These are phyloP conservation scores for Epinotia ramella DNA, from an alignment of 2,888 invertebrate species.

Conservation along the genomic window DNA sequence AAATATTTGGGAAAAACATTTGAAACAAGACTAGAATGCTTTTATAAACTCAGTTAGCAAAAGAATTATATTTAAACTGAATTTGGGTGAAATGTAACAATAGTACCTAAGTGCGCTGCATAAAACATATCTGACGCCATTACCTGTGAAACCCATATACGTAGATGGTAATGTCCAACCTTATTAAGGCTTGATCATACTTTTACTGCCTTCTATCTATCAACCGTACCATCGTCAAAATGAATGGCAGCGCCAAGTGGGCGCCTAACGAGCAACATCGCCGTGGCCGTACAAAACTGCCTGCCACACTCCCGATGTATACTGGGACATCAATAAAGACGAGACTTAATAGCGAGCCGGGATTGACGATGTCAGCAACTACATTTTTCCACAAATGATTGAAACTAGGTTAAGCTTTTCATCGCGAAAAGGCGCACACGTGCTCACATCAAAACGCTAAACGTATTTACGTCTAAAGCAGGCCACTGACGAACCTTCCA, in stretches of 20 bases:
- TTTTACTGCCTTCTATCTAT: slow-evolving; percentile 30
- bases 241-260: slow-evolving; percentile 22
- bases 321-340: slow-evolving; percentile 18
- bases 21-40: background rate
- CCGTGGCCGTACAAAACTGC: slow-evolving; percentile 23
- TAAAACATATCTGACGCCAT: background rate
- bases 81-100: background rate
- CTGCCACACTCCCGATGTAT: slow-evolving; percentile 20
- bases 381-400: slow-evolving; percentile 24
- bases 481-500: no score
- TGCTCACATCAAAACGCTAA: slow-evolving; percentile 24
- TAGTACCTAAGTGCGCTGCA: background rate
- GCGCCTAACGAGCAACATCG: slow-evolving; percentile 34
- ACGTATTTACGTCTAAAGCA: slow-evolving; percentile 17
- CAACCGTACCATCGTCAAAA: slow-evolving; percentile 29
- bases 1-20: slow-evolving; percentile 3
- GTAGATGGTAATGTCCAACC: background rate
- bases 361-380: slow-evolving; percentile 17
- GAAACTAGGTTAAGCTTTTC: slow-evolving; percentile 26
- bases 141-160: background rate
- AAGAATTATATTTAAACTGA: background rate
- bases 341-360: slow-evolving; percentile 8
- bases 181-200: slow-evolving; percentile 7
- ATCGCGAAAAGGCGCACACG: slow-evolving; percentile 2
- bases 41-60: background rate